phyloP scores from a whole-genome alignment of 2,888 invertebrate species.

The Drosophila borborema region DNA sequence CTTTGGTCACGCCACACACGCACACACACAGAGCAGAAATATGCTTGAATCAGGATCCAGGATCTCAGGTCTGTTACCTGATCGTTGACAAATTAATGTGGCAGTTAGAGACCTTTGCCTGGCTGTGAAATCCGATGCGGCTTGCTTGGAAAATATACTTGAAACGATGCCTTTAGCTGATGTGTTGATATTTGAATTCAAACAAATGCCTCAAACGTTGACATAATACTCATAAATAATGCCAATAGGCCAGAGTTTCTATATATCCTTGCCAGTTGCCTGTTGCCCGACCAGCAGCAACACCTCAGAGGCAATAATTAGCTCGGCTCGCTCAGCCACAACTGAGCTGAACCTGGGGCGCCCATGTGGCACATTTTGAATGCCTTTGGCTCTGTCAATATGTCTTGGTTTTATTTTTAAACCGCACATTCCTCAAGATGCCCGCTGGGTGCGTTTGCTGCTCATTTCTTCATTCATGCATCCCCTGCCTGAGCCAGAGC shows the following conservation, averaged over 20 bases:
- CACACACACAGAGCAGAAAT: conserved; percentile 32
- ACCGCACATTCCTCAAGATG: conserved; percentile 72
- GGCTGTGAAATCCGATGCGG: conserved; percentile 65
- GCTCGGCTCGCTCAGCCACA: conserved; percentile 24
- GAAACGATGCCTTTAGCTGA: conserved; percentile 52
- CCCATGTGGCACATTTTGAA: conserved; percentile 66
- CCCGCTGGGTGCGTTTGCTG: conserved; percentile 65
- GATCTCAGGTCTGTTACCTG: conserved; percentile 58
- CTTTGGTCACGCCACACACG: conserved; percentile 61
- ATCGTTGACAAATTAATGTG: conserved; percentile 78
- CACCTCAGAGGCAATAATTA: conserved; percentile 63
- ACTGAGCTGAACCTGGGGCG: conserved; percentile 33
- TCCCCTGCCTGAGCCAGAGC: conserved; percentile 16
- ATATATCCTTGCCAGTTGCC: conserved; percentile 3
- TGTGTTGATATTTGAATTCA: conserved; percentile 79
- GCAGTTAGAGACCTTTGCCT: conserved; percentile 38
- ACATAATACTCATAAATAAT: conserved; percentile 69
- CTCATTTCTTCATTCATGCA: conserved; percentile 11
- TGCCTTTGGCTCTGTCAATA: conserved; percentile 38
- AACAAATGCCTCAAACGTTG: conserved; percentile 62
- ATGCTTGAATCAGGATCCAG: conserved; percentile 48
- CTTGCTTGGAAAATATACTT: conserved; percentile 55
- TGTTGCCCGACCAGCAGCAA: conserved; percentile 13
- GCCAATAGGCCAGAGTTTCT: conserved; percentile 45
- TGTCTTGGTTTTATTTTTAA: conserved; percentile 70